Evolutionary conservation across 2,888 invertebrate genomes (phyloP), one percentile per base, ranked within the genome.

Genomic region (Tiliacea citrago): DNA sequence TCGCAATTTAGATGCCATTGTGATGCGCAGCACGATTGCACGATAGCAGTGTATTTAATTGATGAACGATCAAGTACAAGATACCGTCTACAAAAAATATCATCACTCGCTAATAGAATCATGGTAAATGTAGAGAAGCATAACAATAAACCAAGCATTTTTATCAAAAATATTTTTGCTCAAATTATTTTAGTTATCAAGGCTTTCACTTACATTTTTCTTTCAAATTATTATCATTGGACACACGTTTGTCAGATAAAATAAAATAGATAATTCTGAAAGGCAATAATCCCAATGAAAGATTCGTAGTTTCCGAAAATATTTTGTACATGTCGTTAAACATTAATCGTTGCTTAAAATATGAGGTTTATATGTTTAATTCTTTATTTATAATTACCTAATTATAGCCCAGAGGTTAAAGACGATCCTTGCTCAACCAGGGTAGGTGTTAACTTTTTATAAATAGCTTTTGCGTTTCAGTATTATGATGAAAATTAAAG

Each of bases 1-100:
- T 83, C 85, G 89, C 89, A 90, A 92, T 91, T 89, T 89, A 91
- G 92, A 91, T 92, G 92, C 89, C 90, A 92, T 92, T 92, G 89
- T 92, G 91, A 93, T 92, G 91, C 92, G 90, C 91, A 88, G 89
- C 91, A 86, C 88, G 88, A 90, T 85, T 87, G 89, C 87, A 90
- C 90, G 91, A 91, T 91, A 88, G 80, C 83, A 81, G 58, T 82
- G 75, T 88, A 85, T 88, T 90, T 88, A 89, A 89, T 89, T 89
- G 82, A 88, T 86, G 81, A 80, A 83, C 82, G 68, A 72, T 79
- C 73, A 83, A 72, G 73, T 79, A 67, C 66, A 45, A 62, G 72
- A 68, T 79, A 63, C 62, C 21, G 57, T 71, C 57, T 68, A 67
- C 57, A 80, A 73, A 81, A 76, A 85, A 75, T 68, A 79, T 53